A percentile compares a stretch with the other conserved stretches of the same genome.
These are phyloP conservation scores for Porites rus DNA, from an alignment of 92 coral and sea anemone species.

Conservation along the genomic window DNA sequence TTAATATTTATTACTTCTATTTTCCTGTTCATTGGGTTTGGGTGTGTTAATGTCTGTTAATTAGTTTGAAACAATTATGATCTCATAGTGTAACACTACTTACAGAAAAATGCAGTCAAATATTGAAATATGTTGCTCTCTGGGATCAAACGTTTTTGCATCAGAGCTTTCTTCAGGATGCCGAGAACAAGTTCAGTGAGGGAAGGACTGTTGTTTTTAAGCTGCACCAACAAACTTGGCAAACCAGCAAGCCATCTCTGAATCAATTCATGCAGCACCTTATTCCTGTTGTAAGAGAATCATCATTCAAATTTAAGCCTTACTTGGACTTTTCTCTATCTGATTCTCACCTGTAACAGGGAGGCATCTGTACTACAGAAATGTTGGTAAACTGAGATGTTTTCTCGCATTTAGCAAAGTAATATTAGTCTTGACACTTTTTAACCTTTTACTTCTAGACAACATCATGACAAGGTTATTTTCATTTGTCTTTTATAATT, in stretches of 20 bases:
- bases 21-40: too few relatives aligned
- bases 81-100: not conserved
- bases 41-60: too few relatives aligned
- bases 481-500: too few relatives aligned
- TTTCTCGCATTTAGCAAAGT: too few relatives aligned
- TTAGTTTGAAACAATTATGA: not conserved
- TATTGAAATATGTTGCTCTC: conserved; percentile 3
- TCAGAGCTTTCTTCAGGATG: conserved; percentile 59
- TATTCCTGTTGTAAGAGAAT: not conserved
- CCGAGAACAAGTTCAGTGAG: conserved; percentile 57
- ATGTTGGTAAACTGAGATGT: too few relatives aligned
- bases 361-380: too few relatives aligned
- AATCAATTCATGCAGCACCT: conserved; percentile 17
- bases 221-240: conserved; percentile 68
- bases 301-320: not conserved
- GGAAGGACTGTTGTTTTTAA: conserved; percentile 61
- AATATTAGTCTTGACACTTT: too few relatives aligned
- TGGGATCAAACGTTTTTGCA: conserved; percentile 30
- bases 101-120: conserved; percentile 37
- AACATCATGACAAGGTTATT: too few relatives aligned
- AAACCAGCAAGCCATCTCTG: conserved; percentile 71
- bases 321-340: not conserved
- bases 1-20: too few relatives aligned
- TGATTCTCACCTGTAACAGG: not conserved
- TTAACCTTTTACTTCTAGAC: too few relatives aligned